These are phyloP conservation scores for Caranx ignobilis DNA, from an alignment of 2,113 vertebrate genomes.

Conservation along the genomic window DNA sequence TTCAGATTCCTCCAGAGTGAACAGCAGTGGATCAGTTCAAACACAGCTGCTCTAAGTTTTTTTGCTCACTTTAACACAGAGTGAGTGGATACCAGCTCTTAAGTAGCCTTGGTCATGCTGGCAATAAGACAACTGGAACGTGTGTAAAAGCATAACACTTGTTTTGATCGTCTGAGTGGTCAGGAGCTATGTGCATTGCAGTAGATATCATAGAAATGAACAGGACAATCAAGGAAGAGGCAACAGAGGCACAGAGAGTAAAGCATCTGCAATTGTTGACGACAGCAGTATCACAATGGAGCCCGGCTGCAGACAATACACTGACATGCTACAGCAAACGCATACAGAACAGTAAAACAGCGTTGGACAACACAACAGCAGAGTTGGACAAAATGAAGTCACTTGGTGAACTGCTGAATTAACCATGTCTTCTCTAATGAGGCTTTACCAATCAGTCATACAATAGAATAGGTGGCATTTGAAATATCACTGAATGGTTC, in stretches of 20 bases:
- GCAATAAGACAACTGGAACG: background rate
- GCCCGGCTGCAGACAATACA: no score
- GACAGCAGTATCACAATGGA: background rate
- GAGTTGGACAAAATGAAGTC: no score
- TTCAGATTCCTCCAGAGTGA: constrained; percentile 28
- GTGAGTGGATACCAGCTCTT: constrained; percentile 17
- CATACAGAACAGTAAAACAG: no score
- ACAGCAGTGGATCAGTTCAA: background rate
- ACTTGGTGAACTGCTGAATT: no score
- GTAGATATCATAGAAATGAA: constrained; percentile 28
- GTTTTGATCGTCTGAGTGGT: constrained; percentile 3
- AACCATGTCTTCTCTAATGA: no score
- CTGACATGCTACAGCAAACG: no score
- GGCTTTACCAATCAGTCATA: no score
- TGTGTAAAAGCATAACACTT: no score
- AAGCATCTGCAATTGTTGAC: background rate
- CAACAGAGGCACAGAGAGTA: constrained; percentile 3
- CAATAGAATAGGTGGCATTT: no score
- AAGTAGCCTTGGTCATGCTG: background rate
- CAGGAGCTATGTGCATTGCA: constrained; percentile 4
- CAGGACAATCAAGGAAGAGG: background rate
- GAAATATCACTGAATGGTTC: background rate
- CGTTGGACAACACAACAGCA: no score
- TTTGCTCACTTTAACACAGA: constrained; percentile 12
- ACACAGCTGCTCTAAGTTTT: constrained; percentile 3